Conservation (phyloP, 2,888 invertebrate species). For the Hyppa rectilinea region DNA sequence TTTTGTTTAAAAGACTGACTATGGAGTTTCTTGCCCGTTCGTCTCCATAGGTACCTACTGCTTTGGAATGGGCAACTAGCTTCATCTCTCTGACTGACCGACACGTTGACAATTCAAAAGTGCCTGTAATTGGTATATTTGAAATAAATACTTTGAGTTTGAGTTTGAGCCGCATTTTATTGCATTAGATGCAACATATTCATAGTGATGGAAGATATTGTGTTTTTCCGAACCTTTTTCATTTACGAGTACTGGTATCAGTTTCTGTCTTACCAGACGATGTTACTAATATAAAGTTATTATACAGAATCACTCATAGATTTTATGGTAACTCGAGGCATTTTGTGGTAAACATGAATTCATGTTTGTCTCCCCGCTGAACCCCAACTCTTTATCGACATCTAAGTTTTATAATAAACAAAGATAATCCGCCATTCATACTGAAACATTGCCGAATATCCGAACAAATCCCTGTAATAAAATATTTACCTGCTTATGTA, state of each 20-base stretch:
- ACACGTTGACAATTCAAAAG: too few relatives aligned
- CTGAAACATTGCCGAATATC: constrained; percentile 26
- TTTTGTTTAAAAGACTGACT: too few relatives aligned
- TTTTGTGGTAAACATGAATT: background rate
- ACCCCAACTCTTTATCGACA: background rate
- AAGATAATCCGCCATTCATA: constrained; percentile 8
- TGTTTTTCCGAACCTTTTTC: background rate
- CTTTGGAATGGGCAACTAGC: too few relatives aligned
- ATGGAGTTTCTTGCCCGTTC: too few relatives aligned
- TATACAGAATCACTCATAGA: background rate
- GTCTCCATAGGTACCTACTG: too few relatives aligned
- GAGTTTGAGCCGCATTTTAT: too few relatives aligned
- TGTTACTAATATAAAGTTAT: background rate
- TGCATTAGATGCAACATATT: too few relatives aligned
- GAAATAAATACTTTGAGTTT: too few relatives aligned
- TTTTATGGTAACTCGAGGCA: background rate
- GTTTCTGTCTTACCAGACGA: background rate
- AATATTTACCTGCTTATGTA: constrained; percentile 25
- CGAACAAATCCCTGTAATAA: constrained; percentile 11
- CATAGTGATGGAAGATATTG: background rate
- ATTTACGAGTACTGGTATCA: background rate
- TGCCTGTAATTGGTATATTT: too few relatives aligned
- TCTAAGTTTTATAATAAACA: constrained; percentile 5
- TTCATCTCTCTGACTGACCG: too few relatives aligned
- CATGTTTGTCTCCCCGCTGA: background rate